A percentile compares a stretch with the other conserved stretches of the same genome.
phyloP scores from a whole-genome alignment of 2,113 vertebrate genomes.

The pig (Sus scrofa) region DNA sequence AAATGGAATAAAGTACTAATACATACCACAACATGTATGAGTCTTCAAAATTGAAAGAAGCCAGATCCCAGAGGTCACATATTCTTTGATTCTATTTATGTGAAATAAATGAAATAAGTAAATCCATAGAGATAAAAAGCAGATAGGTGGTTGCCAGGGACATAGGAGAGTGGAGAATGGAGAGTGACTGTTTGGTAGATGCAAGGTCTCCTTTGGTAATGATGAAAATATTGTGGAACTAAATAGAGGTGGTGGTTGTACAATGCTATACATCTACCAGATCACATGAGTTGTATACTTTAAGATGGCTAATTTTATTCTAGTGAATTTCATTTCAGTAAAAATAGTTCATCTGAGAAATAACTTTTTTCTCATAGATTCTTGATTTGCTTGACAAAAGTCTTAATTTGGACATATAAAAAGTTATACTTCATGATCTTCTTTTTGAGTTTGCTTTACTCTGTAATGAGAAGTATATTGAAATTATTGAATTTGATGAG shows the following conservation, averaged over 20 bases:
- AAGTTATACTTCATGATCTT: slow-evolving; percentile 29
- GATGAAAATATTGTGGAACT: background rate
- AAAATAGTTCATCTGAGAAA: background rate
- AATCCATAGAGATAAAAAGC: background rate
- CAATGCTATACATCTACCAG: background rate
- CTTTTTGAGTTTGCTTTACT: slow-evolving; percentile 3
- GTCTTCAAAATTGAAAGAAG: background rate
- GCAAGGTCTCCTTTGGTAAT: background rate
- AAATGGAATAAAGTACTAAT: background rate
- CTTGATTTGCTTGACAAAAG: background rate
- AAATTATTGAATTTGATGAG: slow-evolving; percentile 26
- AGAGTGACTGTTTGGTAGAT: background rate
- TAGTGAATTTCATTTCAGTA: background rate
- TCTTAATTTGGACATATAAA: background rate
- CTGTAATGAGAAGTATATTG: background rate
- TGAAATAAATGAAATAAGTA: background rate
- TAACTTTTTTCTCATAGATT: background rate
- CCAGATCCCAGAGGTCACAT: background rate
- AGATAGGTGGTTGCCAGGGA: background rate
- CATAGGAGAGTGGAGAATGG: background rate
- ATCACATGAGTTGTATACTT: background rate
- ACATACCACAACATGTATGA: background rate
- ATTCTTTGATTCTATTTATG: background rate
- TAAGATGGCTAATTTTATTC: background rate
- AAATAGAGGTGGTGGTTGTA: background rate